Evolutionary conservation across 2,888 invertebrate genomes (phyloP).

Genomic region (Aleiodes testaceus): DNA sequence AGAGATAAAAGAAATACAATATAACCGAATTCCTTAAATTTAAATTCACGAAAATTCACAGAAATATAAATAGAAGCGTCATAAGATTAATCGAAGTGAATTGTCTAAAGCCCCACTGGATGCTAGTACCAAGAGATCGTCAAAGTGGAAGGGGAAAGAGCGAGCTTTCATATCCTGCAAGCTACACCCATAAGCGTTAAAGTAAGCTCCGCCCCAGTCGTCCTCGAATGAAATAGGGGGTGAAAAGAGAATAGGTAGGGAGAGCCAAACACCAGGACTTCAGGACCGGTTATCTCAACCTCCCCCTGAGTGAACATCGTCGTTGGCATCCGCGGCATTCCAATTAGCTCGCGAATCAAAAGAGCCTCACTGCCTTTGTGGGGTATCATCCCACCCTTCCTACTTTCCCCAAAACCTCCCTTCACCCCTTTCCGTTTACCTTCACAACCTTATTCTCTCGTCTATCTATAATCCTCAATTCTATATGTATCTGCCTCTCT

Average conservation of each 20-base stretch:
- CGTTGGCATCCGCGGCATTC: slow-evolving; percentile 72
- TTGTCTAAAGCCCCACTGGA: background rate
- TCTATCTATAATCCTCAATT: slow-evolving; percentile 48
- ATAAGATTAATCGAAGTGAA: slow-evolving; percentile 24
- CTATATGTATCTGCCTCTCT: slow-evolving; percentile 31
- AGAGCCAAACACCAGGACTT: slow-evolving; percentile 42
- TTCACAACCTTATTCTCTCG: slow-evolving; percentile 43
- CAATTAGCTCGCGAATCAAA: slow-evolving; percentile 73
- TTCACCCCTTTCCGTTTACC: slow-evolving; percentile 38
- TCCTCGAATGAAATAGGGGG: slow-evolving; percentile 39
- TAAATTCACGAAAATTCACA: background rate
- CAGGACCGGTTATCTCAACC: slow-evolving; percentile 40
- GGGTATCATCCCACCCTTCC: slow-evolving; percentile 65
- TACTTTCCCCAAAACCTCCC: slow-evolving; percentile 36
- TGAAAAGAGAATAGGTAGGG: slow-evolving; percentile 23
- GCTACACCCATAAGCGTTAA: slow-evolving; percentile 60
- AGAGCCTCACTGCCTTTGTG: slow-evolving; percentile 72
- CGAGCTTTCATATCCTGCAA: slow-evolving; percentile 60
- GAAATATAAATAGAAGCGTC: slow-evolving; percentile 4
- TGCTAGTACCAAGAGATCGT: slow-evolving; percentile 43
- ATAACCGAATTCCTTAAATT: slow-evolving; percentile 11
- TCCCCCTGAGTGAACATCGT: slow-evolving; percentile 59
- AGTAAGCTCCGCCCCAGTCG: slow-evolving; percentile 66
- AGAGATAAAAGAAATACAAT: slow-evolving; percentile 5
- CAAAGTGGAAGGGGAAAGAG: slow-evolving; percentile 48